These are phyloP conservation scores for Urophycis tenuis DNA, from an alignment of 2,797 vertebrate species.

Conservation along the genomic window DNA sequence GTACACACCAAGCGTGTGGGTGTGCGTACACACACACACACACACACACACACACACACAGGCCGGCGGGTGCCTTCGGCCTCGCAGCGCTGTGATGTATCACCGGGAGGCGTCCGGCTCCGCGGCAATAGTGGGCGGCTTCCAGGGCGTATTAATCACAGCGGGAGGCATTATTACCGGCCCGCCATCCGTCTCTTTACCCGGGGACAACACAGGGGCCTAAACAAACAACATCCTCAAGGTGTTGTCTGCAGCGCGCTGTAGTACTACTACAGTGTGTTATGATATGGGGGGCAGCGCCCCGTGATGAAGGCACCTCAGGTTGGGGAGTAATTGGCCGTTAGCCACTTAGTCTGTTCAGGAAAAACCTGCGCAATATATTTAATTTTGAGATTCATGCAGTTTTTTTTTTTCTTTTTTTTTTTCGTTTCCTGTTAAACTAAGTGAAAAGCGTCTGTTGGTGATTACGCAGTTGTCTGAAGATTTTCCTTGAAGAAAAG, in stretches of 20 bases:
- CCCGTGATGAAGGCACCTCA: conserved; percentile 24
- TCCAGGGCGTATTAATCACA: conserved; percentile 60
- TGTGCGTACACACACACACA: no score
- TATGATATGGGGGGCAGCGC: conserved; percentile 11
- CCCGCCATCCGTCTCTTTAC: conserved; percentile 58
- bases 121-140: conserved; percentile 35
- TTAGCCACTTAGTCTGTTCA: conserved; percentile 3
- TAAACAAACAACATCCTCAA: conserved; percentile 48
- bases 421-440: neutral
- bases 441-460: neutral
- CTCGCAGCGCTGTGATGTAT: conserved; percentile 51
- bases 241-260: conserved; percentile 22
- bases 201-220: conserved; percentile 37
- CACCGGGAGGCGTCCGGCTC: conserved; percentile 41
- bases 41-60: neutral
- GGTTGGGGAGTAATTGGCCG: conserved; percentile 11
- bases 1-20: no score
- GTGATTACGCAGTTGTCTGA: neutral
- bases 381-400: neutral
- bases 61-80: conserved; percentile 21
- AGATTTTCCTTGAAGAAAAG: neutral
- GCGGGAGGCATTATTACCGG: conserved; percentile 58
- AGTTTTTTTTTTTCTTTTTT: neutral
- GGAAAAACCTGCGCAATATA: neutral
- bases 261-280: conserved; percentile 11